Conservation (phyloP, 1,140 invertebrate genomes). For the Drepana arcuata region DNA sequence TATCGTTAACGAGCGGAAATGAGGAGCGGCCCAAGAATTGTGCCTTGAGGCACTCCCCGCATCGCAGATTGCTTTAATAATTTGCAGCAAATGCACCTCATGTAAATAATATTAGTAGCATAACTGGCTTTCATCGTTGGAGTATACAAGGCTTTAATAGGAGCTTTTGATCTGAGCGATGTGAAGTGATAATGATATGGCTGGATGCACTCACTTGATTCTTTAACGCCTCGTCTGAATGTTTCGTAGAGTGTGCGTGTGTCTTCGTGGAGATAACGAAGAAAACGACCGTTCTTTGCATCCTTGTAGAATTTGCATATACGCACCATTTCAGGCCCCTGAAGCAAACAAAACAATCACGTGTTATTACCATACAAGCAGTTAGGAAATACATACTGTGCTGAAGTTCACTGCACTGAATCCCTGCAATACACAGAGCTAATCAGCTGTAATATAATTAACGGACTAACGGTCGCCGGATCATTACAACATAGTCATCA, state of each 20-base stretch:
- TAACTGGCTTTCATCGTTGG: no score
- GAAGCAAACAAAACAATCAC: slow-evolving; percentile 25
- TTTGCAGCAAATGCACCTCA: slow-evolving; percentile 4
- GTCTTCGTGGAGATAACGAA: slow-evolving; percentile 90
- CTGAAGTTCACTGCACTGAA: slow-evolving; percentile 39
- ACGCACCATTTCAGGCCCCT: slow-evolving; percentile 91
- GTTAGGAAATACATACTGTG: background rate
- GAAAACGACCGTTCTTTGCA: slow-evolving; percentile 90
- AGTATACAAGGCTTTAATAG: no score
- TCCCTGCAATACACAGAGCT: slow-evolving; percentile 31
- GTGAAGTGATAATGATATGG: slow-evolving; percentile 2
- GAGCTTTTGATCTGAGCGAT: no score
- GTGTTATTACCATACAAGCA: background rate
- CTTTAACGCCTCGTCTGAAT: slow-evolving; percentile 91
- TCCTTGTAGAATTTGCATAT: slow-evolving; percentile 95
- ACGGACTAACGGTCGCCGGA: slow-evolving; percentile 8
- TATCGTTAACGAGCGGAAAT: slow-evolving; percentile 54
- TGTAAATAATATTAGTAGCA: slow-evolving; percentile 2
- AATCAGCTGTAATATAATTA: slow-evolving; percentile 53
- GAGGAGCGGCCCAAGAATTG: slow-evolving; percentile 31
- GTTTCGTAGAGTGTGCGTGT: slow-evolving; percentile 91
- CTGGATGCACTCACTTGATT: slow-evolving; percentile 83
- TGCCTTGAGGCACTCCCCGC: slow-evolving; percentile 30
- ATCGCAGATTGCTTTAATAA: slow-evolving; percentile 19
- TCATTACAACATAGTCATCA: no score